phyloP scores from a whole-genome alignment of 1,140 invertebrate genomes.

The Tetranychus urticae region DNA sequence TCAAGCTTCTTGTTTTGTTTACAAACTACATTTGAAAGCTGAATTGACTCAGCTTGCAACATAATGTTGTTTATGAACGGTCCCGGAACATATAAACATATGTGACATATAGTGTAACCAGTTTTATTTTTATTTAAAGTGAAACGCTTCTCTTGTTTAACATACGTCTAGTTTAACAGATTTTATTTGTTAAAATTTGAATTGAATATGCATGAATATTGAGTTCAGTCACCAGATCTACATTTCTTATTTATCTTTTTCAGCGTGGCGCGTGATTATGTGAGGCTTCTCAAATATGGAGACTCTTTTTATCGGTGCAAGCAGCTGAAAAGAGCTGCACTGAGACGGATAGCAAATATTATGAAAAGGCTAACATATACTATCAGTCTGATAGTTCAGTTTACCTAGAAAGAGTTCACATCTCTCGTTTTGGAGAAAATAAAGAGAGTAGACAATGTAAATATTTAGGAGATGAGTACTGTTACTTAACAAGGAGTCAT shows the following conservation, averaged over 20 bases:
- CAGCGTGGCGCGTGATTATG: constrained; percentile 88
- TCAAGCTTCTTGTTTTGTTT: no score
- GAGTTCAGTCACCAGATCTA: constrained; percentile 7
- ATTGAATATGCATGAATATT: no score
- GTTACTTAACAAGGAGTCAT: constrained; percentile 75
- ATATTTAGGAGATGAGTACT: constrained; percentile 76
- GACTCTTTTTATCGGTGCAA: constrained; percentile 95
- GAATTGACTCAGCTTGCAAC: no score
- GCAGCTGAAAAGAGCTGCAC: constrained; percentile 78
- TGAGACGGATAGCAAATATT: constrained; percentile 95
- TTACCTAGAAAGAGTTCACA: constrained; percentile 80
- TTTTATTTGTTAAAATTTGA: no score
- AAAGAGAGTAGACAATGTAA: constrained; percentile 37
- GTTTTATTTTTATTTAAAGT: no score
- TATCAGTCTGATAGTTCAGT: constrained; percentile 73
- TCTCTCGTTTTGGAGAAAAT: constrained; percentile 29
- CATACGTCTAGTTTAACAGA: no score
- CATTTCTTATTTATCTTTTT: constrained; percentile 17
- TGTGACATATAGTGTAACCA: no score
- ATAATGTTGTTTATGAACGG: no score
- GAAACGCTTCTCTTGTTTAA: no score
- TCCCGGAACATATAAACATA: no score
- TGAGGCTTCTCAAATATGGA: constrained; percentile 79
- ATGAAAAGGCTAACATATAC: constrained; percentile 86
- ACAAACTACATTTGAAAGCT: no score